A percentile compares a stretch with the other conserved stretches of the same genome.
These are phyloP conservation scores for Gymnocypris eckloni DNA, from an alignment of 2,797 vertebrate species.

Conservation along the genomic window DNA sequence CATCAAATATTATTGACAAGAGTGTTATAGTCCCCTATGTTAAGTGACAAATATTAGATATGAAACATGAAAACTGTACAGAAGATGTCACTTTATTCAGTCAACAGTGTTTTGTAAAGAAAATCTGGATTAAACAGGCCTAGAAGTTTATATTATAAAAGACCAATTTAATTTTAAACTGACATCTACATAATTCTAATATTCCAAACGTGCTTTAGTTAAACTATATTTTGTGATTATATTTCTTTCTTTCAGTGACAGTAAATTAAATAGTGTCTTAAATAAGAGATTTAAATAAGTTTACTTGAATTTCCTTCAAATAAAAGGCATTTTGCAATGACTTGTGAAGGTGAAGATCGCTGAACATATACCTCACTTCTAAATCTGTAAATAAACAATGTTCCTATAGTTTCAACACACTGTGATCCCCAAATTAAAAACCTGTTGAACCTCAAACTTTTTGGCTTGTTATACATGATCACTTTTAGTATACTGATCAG, in stretches of 20 bases:
- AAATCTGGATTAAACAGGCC: background rate
- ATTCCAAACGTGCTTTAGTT: background rate
- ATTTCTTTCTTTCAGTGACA: background rate
- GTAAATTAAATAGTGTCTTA: background rate
- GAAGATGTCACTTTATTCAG: slow-evolving; percentile 7
- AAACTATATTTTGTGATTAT: background rate
- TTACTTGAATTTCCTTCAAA: background rate
- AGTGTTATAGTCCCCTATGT: background rate
- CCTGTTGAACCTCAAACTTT: slow-evolving; percentile 35
- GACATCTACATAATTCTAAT: background rate
- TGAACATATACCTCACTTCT: background rate
- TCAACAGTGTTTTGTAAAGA: background rate
- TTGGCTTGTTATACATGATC: background rate
- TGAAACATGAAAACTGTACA: background rate
- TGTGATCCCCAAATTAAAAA: slow-evolving; percentile 13
- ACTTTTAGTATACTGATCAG: background rate
- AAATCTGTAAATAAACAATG: background rate
- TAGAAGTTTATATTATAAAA: background rate
- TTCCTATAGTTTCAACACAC: background rate
- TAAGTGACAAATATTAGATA: background rate
- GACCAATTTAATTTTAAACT: background rate
- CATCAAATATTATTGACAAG: background rate
- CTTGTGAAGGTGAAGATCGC: background rate
- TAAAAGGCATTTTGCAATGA: background rate
- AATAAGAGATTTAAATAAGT: background rate